Conservation (phyloP, 2,113 vertebrate species). For the Aldabrachelys gigantea region DNA sequence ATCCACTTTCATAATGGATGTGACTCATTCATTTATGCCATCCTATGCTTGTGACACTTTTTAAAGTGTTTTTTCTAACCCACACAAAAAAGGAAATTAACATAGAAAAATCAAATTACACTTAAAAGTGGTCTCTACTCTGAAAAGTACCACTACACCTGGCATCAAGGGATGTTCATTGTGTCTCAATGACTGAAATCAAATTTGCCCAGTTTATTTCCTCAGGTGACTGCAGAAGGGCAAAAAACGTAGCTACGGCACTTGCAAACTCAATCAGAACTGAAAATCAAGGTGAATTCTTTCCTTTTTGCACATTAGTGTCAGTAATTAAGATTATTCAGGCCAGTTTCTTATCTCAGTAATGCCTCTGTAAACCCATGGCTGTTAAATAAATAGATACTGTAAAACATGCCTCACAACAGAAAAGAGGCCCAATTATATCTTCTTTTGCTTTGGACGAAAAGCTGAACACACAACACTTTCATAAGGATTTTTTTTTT, state of each 20-base stretch:
- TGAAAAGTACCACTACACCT: background rate
- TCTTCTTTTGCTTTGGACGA: background rate
- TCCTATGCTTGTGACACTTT: background rate
- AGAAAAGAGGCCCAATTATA: fast-evolving
- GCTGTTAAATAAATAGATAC: background rate
- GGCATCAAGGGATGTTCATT: background rate
- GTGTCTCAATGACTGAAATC: background rate
- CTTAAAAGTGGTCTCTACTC: background rate
- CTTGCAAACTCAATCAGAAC: background rate
- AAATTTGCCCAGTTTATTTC: background rate
- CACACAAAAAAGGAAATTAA: background rate
- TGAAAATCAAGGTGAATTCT: background rate
- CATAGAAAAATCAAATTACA: background rate
- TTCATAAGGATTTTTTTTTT: background rate
- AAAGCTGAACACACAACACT: background rate
- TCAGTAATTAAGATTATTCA: background rate
- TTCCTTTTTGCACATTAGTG: background rate
- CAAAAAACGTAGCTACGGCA: background rate
- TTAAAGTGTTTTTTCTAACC: background rate
- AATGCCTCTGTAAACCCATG: background rate
- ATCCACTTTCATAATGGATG: background rate
- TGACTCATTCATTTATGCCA: background rate
- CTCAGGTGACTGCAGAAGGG: background rate
- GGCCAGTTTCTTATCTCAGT: background rate
- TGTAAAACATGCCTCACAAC: background rate